phyloP scores from a whole-genome alignment of 2,888 invertebrate species.

The Pomacea canaliculata region DNA sequence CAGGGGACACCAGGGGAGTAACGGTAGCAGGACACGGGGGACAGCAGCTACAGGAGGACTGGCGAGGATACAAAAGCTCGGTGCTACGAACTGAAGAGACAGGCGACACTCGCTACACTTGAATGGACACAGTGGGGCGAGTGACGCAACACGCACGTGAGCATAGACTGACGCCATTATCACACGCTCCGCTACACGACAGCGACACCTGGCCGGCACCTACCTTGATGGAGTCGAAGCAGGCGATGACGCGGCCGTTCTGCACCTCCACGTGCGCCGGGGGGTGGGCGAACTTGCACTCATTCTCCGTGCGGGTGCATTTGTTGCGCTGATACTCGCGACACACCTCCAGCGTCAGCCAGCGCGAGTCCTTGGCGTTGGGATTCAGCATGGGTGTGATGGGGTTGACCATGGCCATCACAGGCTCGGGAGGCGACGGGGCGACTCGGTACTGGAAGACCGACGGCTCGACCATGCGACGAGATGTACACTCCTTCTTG shows the following conservation, averaged over 20 bases:
- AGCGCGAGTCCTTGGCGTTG: conserved; percentile 91
- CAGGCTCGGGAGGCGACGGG: neutral
- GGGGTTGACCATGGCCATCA: conserved; percentile 34
- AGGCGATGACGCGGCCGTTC: conserved; percentile 99
- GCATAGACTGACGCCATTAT: too few species aligned
- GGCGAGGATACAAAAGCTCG: too few species aligned
- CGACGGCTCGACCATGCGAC: too few species aligned
- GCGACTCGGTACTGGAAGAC: too few species aligned
- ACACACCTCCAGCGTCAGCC: conserved; percentile 97
- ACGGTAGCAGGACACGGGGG: too few species aligned
- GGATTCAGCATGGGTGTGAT: conserved; percentile 35
- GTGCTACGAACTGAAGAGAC: too few species aligned
- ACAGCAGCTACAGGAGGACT: too few species aligned
- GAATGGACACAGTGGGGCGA: too few species aligned
- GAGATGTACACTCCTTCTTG: neutral
- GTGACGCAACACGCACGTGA: too few species aligned
- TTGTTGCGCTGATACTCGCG: conserved; percentile 99
- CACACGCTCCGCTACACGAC: too few species aligned
- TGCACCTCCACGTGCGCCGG: conserved; percentile 99
- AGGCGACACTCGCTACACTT: too few species aligned
- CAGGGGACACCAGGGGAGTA: too few species aligned
- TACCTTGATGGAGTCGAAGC: conserved; percentile 99
- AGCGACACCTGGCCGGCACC: conserved; percentile 62
- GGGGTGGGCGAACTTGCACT: conserved; percentile 99
- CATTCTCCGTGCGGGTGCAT: conserved; percentile 95